Conservation (phyloP, 2,113 vertebrate genomes). For the Alligator mississippiensis region DNA sequence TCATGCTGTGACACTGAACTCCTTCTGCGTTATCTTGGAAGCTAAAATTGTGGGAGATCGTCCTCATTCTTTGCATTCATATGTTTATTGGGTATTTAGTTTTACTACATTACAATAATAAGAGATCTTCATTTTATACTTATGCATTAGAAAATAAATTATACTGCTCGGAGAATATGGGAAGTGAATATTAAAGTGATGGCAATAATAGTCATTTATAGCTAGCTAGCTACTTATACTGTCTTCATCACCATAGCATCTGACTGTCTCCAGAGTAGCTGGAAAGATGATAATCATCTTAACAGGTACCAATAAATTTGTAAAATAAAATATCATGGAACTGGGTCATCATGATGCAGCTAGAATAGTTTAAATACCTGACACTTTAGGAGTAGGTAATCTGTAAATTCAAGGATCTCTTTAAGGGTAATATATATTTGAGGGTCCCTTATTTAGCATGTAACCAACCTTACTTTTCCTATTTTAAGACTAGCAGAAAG, state of each 20-base stretch:
- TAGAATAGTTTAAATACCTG: conserved; percentile 30
- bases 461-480: neutral
- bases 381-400: neutral
- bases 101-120: conserved; percentile 45
- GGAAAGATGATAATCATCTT: conserved; percentile 35
- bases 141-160: conserved; percentile 63
- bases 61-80: neutral
- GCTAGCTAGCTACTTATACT: neutral
- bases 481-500: conserved; percentile 1
- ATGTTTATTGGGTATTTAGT: conserved; percentile 38
- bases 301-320: conserved; percentile 9
- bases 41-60: neutral
- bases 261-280: neutral
- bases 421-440: conserved; percentile 13
- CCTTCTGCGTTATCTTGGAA: neutral
- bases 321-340: neutral
- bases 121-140: conserved; percentile 30
- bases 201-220: neutral
- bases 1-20: neutral
- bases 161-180: neutral
- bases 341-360: neutral
- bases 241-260: neutral
- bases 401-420: conserved; percentile 5
- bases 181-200: conserved; percentile 39
- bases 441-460: conserved; percentile 26